Evolutionary conservation across 2,888 invertebrate genomes (phyloP).

Genomic region (Pammene aurita): DNA sequence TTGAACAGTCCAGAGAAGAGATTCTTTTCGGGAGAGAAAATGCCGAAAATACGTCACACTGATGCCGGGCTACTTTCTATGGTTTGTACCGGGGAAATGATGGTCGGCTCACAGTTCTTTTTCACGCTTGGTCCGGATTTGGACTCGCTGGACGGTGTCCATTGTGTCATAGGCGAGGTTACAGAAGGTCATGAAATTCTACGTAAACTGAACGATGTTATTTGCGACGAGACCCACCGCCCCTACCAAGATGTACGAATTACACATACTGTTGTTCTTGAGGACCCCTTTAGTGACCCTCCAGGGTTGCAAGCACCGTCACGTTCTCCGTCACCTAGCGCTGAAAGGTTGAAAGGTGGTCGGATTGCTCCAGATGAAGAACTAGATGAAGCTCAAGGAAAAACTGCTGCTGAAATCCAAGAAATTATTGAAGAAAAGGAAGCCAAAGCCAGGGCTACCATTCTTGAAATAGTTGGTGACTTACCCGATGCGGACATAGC

Average conservation of each 20-base stretch:
- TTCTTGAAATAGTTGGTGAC: conserved; percentile 99
- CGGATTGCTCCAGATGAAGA: conserved; percentile 97
- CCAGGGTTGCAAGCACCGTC: conserved; percentile 89
- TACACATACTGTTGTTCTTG: conserved; percentile 97
- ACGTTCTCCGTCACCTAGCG: conserved; percentile 94
- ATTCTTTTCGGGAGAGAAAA: conserved; percentile 95
- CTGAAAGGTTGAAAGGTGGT: conserved; percentile 91
- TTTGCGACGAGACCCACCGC: conserved; percentile 94
- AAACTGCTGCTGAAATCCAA: conserved; percentile 91
- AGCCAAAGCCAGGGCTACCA: conserved; percentile 97
- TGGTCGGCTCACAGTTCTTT: conserved; percentile 98
- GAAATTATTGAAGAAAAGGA: conserved; percentile 95
- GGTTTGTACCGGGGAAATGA: conserved; percentile 95
- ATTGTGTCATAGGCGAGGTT: conserved; percentile 98
- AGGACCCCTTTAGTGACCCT: conserved; percentile 98
- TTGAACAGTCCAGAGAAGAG: conserved; percentile 93
- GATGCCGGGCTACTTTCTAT: conserved; percentile 94
- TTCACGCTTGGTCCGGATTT: conserved; percentile 94
- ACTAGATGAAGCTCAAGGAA: conserved; percentile 94
- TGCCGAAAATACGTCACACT: conserved; percentile 95
- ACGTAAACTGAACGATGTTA: conserved; percentile 94
- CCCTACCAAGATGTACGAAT: conserved; percentile 98
- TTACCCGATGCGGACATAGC: conserved; percentile 98
- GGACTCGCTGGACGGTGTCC: conserved; percentile 93
- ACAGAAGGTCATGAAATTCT: conserved; percentile 95